A percentile compares a stretch with the other conserved stretches of the same genome.
Evolutionary conservation across 2,113 vertebrate species (phyloP).

Genomic region (Euleptes europaea): DNA sequence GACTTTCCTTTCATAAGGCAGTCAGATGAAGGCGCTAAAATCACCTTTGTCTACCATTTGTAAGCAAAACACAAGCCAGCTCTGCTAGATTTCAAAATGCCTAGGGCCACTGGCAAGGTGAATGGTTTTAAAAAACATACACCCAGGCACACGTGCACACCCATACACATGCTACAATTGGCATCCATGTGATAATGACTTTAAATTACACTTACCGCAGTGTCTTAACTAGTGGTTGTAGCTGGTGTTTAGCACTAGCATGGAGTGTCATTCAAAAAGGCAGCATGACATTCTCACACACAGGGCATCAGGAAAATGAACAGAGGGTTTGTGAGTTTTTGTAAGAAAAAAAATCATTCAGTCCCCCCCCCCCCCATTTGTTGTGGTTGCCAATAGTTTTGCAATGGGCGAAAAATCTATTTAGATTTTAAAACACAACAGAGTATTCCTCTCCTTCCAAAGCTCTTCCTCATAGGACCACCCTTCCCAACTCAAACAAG

Average conservation of each 20-base stretch:
- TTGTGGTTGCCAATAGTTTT: constrained; percentile 9
- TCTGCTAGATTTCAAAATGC: constrained; percentile 9
- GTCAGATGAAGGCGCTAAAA: constrained; percentile 48
- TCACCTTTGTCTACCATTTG: constrained; percentile 56
- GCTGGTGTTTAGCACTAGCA: constrained; percentile 57
- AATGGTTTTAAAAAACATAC: background rate
- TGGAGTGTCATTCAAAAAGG: constrained; percentile 52
- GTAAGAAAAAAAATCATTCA: constrained; percentile 38
- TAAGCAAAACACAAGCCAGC: constrained; percentile 39
- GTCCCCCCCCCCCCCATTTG: constrained; percentile 28
- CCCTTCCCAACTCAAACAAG: no score
- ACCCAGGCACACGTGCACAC: background rate
- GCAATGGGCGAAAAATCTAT: no score
- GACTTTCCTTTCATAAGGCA: no score
- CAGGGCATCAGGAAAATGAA: constrained; percentile 27
- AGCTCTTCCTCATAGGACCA: no score
- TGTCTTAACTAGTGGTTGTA: constrained; percentile 55
- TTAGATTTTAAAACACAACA: no score
- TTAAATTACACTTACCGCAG: constrained; percentile 37
- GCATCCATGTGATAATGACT: background rate
- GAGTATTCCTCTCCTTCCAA: no score
- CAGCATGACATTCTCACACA: constrained; percentile 18
- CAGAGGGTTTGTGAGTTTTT: constrained; percentile 24
- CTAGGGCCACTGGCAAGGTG: no score
- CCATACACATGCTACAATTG: background rate